phyloP scores from a whole-genome alignment of 2,113 vertebrate species.

The Monopterus albus region DNA sequence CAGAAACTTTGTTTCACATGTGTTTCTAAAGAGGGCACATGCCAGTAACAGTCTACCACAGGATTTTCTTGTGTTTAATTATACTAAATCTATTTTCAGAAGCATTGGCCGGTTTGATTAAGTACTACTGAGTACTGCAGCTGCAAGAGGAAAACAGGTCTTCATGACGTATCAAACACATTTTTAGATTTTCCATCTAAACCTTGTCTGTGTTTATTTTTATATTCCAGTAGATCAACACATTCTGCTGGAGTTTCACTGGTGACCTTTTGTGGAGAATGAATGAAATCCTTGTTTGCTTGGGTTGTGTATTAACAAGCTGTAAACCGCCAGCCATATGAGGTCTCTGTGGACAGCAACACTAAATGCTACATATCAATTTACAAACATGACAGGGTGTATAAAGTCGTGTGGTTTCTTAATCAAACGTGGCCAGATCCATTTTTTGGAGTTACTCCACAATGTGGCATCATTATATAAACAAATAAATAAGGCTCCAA shows the following conservation, averaged over 20 bases:
- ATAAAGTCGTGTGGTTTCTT: slow-evolving; percentile 24
- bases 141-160: not conserved
- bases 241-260: slow-evolving; percentile 24
- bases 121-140: not conserved
- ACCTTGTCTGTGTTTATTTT: slow-evolving; percentile 26
- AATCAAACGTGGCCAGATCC: slow-evolving; percentile 23
- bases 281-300: slow-evolving; percentile 23
- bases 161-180: not conserved
- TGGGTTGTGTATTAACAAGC: slow-evolving; percentile 34
- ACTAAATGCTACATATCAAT: slow-evolving; percentile 24
- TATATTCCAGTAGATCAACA: slow-evolving; percentile 16
- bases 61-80: slow-evolving; percentile 1
- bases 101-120: not conserved
- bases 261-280: slow-evolving; percentile 22
- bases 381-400: slow-evolving; percentile 13
- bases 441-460: slow-evolving; percentile 23
- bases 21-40: not conserved
- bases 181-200: not conserved
- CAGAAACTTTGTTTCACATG: not conserved
- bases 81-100: not conserved
- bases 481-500: slow-evolving; percentile 41
- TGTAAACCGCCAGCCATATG: slow-evolving; percentile 16
- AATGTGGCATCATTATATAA: slow-evolving; percentile 25
- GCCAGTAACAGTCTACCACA: not conserved
- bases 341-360: slow-evolving; percentile 39